Conservation (phyloP, 2,113 vertebrate species). For the Bos javanicus region DNA sequence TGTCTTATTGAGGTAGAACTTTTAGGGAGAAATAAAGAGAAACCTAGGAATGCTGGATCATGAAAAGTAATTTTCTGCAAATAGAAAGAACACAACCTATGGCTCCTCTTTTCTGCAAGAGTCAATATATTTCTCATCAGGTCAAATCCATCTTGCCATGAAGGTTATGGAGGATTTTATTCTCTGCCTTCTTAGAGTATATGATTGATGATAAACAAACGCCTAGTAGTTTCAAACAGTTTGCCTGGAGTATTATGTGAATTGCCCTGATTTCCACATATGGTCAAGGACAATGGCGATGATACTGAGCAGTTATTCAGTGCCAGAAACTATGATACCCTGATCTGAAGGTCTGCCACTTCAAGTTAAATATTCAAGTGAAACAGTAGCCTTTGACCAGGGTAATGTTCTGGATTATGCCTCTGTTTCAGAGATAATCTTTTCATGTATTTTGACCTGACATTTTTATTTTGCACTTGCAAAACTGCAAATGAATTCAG, state of each 20-base stretch:
- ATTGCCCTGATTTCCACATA: not conserved
- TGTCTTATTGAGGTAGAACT: not conserved
- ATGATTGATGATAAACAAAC: not conserved
- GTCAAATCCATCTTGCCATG: not conserved
- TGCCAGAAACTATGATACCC: not conserved
- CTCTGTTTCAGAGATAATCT: not conserved
- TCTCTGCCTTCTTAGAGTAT: not conserved
- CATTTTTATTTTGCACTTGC: not conserved
- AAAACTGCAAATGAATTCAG: not conserved
- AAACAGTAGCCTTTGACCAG: not conserved
- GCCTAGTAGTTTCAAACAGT: not conserved
- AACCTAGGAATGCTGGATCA: not conserved
- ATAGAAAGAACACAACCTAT: not conserved
- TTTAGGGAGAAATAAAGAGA: not conserved
- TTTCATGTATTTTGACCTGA: not conserved
- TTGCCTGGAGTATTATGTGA: not conserved
- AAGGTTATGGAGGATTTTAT: not conserved
- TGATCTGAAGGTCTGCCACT: not conserved
- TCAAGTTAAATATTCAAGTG: slow-evolving; percentile 7
- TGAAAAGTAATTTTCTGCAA: slow-evolving; percentile 18
- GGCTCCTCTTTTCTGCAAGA: not conserved
- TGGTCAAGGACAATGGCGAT: not conserved
- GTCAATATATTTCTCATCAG: not conserved
- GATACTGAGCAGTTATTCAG: not conserved
- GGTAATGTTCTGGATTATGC: not conserved